phyloP scores from a whole-genome alignment of 1,140 invertebrate genomes.

The Gonatopus flavifemur region DNA sequence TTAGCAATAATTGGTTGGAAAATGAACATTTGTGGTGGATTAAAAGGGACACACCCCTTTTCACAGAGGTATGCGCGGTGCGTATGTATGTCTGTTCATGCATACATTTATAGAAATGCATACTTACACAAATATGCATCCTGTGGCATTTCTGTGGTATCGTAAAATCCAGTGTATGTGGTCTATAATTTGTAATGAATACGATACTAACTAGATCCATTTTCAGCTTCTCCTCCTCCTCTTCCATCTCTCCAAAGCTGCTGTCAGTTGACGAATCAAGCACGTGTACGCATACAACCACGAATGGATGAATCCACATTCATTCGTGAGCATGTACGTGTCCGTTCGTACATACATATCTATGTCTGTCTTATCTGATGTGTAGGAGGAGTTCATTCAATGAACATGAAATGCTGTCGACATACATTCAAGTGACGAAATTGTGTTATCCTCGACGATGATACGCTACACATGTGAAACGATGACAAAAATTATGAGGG shows the following conservation, averaged over 20 bases:
- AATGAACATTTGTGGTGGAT: constrained; percentile 38
- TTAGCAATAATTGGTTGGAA: constrained; percentile 37
- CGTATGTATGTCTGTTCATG: constrained; percentile 8
- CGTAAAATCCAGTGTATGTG: constrained; percentile 34
- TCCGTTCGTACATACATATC: no score
- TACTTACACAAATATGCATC: no score
- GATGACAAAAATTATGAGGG: no score
- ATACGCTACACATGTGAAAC: no score
- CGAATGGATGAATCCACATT: no score
- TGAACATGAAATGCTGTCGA: no score
- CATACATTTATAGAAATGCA: no score
- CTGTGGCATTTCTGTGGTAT: constrained; percentile 35
- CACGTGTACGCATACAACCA: not conserved
- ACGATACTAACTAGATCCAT: constrained; percentile 38
- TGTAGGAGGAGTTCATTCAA: no score
- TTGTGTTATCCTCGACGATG: no score
- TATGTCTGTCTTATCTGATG: no score
- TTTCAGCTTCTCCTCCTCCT: constrained; percentile 7
- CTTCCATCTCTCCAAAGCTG: constrained; percentile 1
- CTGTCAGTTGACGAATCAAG: constrained; percentile 5
- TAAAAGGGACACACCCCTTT: constrained; percentile 25
- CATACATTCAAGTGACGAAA: no score
- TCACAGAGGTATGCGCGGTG: constrained; percentile 11
- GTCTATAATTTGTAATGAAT: constrained; percentile 44
- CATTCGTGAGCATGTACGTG: no score